Evolutionary conservation across 2,797 vertebrate genomes (phyloP).

Genomic region (Eupleurogrammus muticus): DNA sequence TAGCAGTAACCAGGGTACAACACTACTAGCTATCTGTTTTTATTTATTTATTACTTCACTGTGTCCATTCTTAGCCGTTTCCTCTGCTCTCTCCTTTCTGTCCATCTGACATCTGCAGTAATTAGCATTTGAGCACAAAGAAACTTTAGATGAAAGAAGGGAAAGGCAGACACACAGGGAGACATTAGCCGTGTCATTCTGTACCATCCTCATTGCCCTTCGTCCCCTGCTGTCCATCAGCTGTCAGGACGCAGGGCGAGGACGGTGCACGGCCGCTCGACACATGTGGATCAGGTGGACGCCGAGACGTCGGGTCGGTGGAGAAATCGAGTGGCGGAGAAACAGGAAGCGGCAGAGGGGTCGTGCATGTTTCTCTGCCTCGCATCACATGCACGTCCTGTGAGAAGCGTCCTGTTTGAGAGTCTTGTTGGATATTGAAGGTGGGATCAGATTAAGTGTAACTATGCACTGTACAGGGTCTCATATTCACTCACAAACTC

Average conservation of each 20-base stretch:
- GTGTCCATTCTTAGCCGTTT: conserved; percentile 1
- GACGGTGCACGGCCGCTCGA: conserved; percentile 33
- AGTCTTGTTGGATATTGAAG: conserved; percentile 30
- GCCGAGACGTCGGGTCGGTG: conserved; percentile 35
- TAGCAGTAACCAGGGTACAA: too few relatives aligned
- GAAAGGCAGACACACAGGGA: conserved; percentile 5
- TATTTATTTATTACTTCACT: too few relatives aligned
- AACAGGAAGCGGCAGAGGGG: conserved; percentile 50
- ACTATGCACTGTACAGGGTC: not conserved
- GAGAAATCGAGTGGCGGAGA: conserved; percentile 36
- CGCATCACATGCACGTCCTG: conserved; percentile 36
- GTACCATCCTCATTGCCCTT: conserved; percentile 12
- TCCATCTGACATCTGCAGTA: conserved; percentile 8
- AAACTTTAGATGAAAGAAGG: conserved; percentile 1
- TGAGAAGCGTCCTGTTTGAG: conserved; percentile 35
- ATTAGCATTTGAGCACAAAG: not conserved
- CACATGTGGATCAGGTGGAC: conserved; percentile 59
- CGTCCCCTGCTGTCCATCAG: conserved; percentile 53
- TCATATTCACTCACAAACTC: too few relatives aligned
- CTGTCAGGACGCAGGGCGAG: conserved; percentile 53
- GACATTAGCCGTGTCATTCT: conserved; percentile 44
- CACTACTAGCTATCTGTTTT: too few relatives aligned
- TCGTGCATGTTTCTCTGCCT: conserved; percentile 32
- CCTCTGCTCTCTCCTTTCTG: conserved; percentile 7
- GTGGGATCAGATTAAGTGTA: conserved; percentile 7